phyloP scores from a whole-genome alignment of 1,140 invertebrate genomes.

The Drosophila azteca region DNA sequence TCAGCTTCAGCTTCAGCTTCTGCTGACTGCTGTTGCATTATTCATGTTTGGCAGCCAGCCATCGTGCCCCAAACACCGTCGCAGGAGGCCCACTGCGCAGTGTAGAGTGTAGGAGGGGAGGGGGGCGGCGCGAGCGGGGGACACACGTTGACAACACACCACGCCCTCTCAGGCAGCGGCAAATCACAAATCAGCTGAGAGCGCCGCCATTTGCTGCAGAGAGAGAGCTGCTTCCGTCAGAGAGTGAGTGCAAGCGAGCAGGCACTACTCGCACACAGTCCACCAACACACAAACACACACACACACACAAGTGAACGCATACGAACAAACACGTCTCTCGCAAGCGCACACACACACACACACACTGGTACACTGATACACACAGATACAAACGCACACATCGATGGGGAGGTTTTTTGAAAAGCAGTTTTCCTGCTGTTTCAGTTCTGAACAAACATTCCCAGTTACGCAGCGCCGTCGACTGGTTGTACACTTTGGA shows the following conservation, averaged over 20 bases:
- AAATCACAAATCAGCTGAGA: constrained; percentile 71
- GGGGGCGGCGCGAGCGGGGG: background rate
- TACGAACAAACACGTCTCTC: background rate
- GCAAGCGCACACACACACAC: background rate
- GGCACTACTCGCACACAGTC: constrained; percentile 9
- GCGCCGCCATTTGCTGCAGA: constrained; percentile 71
- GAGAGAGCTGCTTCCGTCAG: constrained; percentile 24
- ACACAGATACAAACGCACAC: constrained; percentile 3
- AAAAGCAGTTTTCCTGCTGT: constrained; percentile 27
- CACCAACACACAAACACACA: constrained; percentile 3
- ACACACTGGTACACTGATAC: no score
- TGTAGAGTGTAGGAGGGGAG: background rate
- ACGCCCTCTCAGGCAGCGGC: constrained; percentile 61
- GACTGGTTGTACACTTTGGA: constrained; percentile 57
- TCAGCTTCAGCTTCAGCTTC: constrained; percentile 14
- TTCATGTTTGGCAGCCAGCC: constrained; percentile 72
- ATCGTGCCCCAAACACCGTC: constrained; percentile 34
- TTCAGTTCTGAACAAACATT: constrained; percentile 58
- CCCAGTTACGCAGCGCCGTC: constrained; percentile 66
- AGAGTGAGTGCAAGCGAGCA: constrained; percentile 28
- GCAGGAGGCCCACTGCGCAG: constrained; percentile 5
- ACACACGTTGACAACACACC: constrained; percentile 53
- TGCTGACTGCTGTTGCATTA: constrained; percentile 66
- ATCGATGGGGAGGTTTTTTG: constrained; percentile 24
- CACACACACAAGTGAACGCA: no score